Base-by-base conservation (phyloP, 2,888 invertebrate species). In the Alloplasta piceator region DNA sequence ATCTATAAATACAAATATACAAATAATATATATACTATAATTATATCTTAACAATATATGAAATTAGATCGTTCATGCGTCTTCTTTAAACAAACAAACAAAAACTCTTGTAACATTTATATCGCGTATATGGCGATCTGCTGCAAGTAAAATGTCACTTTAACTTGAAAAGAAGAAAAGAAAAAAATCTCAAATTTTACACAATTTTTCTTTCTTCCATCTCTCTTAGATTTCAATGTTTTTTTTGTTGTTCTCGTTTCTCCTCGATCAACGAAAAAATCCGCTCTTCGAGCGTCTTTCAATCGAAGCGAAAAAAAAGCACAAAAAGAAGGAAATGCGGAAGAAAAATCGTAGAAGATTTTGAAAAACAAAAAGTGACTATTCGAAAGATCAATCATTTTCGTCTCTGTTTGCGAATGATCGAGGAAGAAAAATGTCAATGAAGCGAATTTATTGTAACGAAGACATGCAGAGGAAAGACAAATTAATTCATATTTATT, bases 61-160 rank as follows among this genome's bases (percentile, higher is more conserved):
- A 68, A 64, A 68, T 74, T 74, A 79, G 74, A 58, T 74, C 79
- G 68, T 79, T 64, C 58, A 52, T 64, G 78, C 73, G 73, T 79
- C 73, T 79, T 79, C 74, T 79, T 70, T 43, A 58, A 48, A 60
- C 60, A 61, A 60, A 46, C 6, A 12, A 10, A 56, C 43, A 38
- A n/a, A 56, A 72, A 58, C 48, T 72, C 78, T 66, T 67, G 72
- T 71, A 71, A 78, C 56, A 56, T 66, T 74, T 46, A 56, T 41
- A 43, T 72, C 72, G 60, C 41, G 50, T 56, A 48, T 64, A 39
- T 63, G 14, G n/a, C 12, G 26, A 26, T 26, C 9, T 46, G 50
- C 6, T 12, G 50, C 10, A 14, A 26, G 26, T 26, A 26, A 26
- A 26, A 26, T 26, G 26, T 26, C 26, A 26, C 1, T 26, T 26